phyloP scores from a whole-genome alignment of 1,140 invertebrate species.

The Drusus annulatus region DNA sequence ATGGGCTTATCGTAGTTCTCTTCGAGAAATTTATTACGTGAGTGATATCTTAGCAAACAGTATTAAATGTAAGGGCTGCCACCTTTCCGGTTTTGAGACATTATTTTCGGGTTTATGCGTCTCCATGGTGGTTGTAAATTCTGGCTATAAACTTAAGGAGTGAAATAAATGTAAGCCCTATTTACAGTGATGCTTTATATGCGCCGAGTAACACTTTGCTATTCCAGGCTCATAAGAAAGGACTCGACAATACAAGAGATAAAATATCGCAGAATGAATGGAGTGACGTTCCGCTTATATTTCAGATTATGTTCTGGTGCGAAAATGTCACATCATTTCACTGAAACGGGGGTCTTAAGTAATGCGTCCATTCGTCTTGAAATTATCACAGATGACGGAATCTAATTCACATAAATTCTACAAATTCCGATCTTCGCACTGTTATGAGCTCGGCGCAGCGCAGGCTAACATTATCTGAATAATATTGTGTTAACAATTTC shows the following conservation, averaged over 20 bases:
- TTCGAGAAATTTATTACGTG: conserved; percentile 45
- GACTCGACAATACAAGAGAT: conserved; percentile 35
- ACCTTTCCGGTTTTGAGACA: conserved; percentile 41
- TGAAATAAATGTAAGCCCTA: conserved; percentile 43
- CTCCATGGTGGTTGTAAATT: conserved; percentile 40
- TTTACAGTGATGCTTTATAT: conserved; percentile 39
- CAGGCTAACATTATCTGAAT: too few species aligned
- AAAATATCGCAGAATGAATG: conserved; percentile 28
- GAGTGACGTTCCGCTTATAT: conserved; percentile 23
- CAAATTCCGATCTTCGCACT: not conserved
- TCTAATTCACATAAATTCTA: too few species aligned
- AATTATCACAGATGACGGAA: conserved; percentile 20
- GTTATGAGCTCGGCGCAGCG: not conserved
- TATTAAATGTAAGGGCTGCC: conserved; percentile 44
- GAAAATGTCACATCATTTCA: not conserved
- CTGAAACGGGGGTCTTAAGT: not conserved
- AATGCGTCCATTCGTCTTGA: conserved; percentile 16
- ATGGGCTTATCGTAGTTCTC: conserved; percentile 39
- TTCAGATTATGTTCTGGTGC: conserved; percentile 21
- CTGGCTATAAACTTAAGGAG: conserved; percentile 37
- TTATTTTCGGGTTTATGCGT: conserved; percentile 43
- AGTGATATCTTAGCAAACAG: conserved; percentile 46
- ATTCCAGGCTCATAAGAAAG: conserved; percentile 35
- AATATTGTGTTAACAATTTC: too few species aligned
- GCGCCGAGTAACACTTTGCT: conserved; percentile 37